A percentile compares a stretch with the other conserved stretches of the same genome.
Evolutionary conservation across 1,140 invertebrate genomes (phyloP).

Genomic region (Drosophila sechellia): DNA sequence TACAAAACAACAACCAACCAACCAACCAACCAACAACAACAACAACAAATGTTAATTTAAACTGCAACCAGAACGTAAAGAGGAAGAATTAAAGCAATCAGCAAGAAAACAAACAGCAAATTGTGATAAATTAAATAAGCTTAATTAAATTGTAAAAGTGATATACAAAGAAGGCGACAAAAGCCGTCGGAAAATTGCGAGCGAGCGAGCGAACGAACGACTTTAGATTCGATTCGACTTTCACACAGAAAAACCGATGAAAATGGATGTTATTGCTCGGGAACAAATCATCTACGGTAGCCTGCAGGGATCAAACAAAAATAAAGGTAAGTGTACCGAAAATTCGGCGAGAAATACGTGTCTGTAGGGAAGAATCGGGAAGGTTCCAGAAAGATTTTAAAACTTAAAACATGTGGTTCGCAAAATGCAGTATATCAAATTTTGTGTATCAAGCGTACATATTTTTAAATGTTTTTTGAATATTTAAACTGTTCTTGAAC

Average conservation of each 20-base stretch:
- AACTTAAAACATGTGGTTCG: no score
- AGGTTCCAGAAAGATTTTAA: constrained; percentile 7
- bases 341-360: background rate
- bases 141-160: constrained; percentile 67
- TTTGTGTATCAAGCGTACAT: background rate
- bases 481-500: constrained; percentile 1
- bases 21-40: constrained; percentile 39
- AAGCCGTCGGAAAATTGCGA: constrained; percentile 26
- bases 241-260: constrained; percentile 63
- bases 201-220: constrained; percentile 47
- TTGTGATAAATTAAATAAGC: constrained; percentile 75
- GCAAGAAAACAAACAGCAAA: constrained; percentile 71
- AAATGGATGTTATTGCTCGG: constrained; percentile 83
- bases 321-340: constrained; percentile 72
- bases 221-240: constrained; percentile 52
- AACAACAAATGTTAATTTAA: constrained; percentile 60
- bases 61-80: constrained; percentile 30
- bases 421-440: no score
- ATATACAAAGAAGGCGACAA: constrained; percentile 42
- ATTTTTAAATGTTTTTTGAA: background rate
- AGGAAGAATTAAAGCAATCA: constrained; percentile 49
- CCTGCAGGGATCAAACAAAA: constrained; percentile 79
- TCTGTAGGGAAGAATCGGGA: background rate
- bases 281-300: constrained; percentile 73
- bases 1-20: constrained; percentile 70